These are phyloP conservation scores for Copidosoma aretas DNA, from an alignment of 2,888 invertebrate species.

Conservation along the genomic window DNA sequence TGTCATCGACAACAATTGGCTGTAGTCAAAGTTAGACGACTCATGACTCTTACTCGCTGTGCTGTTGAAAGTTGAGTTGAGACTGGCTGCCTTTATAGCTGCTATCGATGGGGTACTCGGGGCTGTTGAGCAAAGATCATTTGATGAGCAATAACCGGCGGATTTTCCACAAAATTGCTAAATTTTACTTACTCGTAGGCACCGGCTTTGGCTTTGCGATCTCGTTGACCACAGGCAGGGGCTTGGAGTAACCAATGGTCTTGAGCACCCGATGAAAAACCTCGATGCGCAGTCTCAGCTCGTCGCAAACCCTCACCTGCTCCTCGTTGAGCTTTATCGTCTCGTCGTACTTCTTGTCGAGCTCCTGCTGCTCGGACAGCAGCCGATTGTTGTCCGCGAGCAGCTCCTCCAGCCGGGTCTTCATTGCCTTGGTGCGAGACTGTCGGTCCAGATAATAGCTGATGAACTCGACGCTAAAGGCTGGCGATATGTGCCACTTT, in stretches of 20 bases:
- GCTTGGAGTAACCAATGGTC: constrained; percentile 54
- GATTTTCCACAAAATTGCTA: background rate
- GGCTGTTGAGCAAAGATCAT: no score
- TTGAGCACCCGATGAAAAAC: constrained; percentile 57
- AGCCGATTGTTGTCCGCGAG: constrained; percentile 77
- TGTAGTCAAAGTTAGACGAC: background rate
- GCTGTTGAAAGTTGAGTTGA: background rate
- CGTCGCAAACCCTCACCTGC: constrained; percentile 68
- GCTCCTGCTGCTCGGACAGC: constrained; percentile 77
- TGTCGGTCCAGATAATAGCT: constrained; percentile 92
- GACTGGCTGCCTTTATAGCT: background rate
- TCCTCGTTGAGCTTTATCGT: constrained; percentile 74
- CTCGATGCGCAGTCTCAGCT: constrained; percentile 67
- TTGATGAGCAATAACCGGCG: no score
- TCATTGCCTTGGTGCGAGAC: constrained; percentile 79
- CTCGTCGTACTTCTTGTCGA: constrained; percentile 80
- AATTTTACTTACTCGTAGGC: constrained; percentile 3
- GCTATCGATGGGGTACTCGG: background rate
- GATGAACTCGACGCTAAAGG: constrained; percentile 93
- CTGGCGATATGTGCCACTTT: constrained; percentile 93
- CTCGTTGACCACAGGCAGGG: constrained; percentile 54
- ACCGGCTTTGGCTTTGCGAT: constrained; percentile 51
- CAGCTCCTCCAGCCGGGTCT: constrained; percentile 77
- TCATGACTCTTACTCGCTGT: background rate
- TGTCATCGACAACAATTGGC: constrained; percentile 64